Evolutionary conservation across 2,888 invertebrate genomes (phyloP).

Genomic region (Neoscelio sp.): DNA sequence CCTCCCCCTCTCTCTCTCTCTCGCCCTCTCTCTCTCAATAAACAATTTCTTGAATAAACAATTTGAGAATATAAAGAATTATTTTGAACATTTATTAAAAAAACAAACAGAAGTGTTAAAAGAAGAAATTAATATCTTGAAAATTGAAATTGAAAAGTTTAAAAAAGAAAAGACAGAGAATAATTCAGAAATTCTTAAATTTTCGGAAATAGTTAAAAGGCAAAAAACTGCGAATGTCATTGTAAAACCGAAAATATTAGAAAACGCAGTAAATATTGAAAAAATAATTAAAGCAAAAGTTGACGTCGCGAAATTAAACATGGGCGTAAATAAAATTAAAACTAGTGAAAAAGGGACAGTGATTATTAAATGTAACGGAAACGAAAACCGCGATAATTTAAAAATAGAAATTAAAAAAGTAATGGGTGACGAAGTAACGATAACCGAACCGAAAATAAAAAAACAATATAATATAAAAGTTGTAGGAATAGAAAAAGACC

Average conservation of each 20-base stretch:
- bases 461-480: too few relatives aligned
- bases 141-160: too few relatives aligned
- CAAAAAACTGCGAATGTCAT: background rate
- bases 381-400: background rate
- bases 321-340: conserved; percentile 10
- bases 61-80: background rate
- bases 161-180: too few relatives aligned
- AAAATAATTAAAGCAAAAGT: conserved; percentile 15
- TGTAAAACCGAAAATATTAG: too few relatives aligned
- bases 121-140: background rate
- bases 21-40: too few relatives aligned
- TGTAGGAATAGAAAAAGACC: too few relatives aligned
- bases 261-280: conserved; percentile 4
- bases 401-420: background rate
- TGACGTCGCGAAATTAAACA: background rate
- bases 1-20: too few relatives aligned
- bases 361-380: conserved; percentile 7
- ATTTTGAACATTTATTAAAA: background rate
- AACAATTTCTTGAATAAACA: too few relatives aligned
- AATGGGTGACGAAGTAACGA: background rate
- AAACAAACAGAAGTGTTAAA: background rate
- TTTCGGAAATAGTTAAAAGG: conserved; percentile 2
- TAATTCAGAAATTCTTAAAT: too few relatives aligned
- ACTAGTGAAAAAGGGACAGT: conserved; percentile 15
- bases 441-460: background rate